A percentile compares a stretch with the other conserved stretches of the same genome.
These are phyloP conservation scores for Habropoda laboriosa DNA, from an alignment of 1,140 invertebrate genomes.

Conservation along the genomic window DNA sequence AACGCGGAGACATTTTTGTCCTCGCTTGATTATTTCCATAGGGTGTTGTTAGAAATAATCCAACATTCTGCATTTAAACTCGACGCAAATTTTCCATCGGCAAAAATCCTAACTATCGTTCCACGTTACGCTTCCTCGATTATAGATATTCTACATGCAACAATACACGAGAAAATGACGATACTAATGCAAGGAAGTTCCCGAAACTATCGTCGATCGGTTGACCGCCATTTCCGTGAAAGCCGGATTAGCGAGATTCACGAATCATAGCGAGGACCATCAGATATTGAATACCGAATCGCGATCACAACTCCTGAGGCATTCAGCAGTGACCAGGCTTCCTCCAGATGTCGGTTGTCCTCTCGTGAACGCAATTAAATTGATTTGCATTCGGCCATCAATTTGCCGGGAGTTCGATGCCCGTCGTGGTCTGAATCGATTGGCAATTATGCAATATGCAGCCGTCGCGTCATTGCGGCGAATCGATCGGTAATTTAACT, in stretches of 20 bases:
- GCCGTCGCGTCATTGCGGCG: neutral
- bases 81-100: too few relatives aligned
- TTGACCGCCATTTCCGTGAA: neutral
- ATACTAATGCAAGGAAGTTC: too few relatives aligned
- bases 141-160: too few relatives aligned
- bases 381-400: constrained; percentile 44
- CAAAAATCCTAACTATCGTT: too few relatives aligned
- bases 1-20: too few relatives aligned
- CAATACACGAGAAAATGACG: too few relatives aligned
- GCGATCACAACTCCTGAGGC: constrained; percentile 11
- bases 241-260: constrained; percentile 1
- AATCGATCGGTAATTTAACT: constrained; percentile 12
- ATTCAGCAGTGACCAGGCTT: constrained; percentile 20
- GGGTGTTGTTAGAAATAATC: too few relatives aligned
- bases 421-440: constrained; percentile 20
- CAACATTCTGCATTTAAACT: too few relatives aligned
- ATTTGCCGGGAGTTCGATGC: constrained; percentile 38
- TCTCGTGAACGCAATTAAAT: constrained; percentile 40
- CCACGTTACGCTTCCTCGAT: too few relatives aligned
- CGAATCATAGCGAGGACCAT: neutral
- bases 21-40: too few relatives aligned
- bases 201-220: neutral
- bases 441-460: constrained; percentile 31
- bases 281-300: constrained; percentile 21
- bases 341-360: constrained; percentile 30